Evolutionary conservation across 2,888 invertebrate genomes (phyloP), one percentile per base, ranked within the genome.

Genomic region (Caenorhabditis afra): DNA sequence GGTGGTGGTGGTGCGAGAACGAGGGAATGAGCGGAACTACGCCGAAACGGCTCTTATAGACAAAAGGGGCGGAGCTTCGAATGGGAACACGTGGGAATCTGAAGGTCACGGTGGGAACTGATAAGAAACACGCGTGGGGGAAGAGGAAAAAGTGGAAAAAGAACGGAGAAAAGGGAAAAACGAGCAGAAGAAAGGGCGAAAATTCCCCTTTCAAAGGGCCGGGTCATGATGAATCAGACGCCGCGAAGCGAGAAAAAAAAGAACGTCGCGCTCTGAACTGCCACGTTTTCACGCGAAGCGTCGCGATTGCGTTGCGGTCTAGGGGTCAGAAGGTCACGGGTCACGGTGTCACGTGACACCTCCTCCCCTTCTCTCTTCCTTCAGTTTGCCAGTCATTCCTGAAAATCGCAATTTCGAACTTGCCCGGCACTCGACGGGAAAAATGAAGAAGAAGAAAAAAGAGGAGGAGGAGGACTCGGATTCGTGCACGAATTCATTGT

Each of bases 111-210:
- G 4, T 3, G 7, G 7, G 7, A 29, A 29, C 7, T 29, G 29
- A 29, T 29, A 29, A 3, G n/a, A n/a, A n/a, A n/a, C n/a, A n/a
- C n/a, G n/a, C n/a, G n/a, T n/a, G n/a, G n/a, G 29, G 29, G 4
- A 7, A 29, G 29, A 29, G 7, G 7, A 29, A 29, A 29, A 39
- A 50, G 52, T 50, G 57, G 66, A 23, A n/a, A n/a, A 8, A 35
- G 53, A 35, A 66, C 23, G 53, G 55, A 57, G 20, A n/a, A 47
- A 35, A 22, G n/a, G 35, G 45, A 53, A 47, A 14, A 41, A 23
- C 14, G 12, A 45, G 18, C 41, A 66, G 14, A 22, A 57, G 29
- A 47, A 53, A 35, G 44, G 7, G 12, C 35, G 14, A 20, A 22
- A 45, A 29, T 39, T 39, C 53, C 45, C 44, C 20, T 7, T n/a